Evolutionary conservation across 2,888 invertebrate species (phyloP), one percentile per base, ranked within the genome.

Genomic region (Pegoplata infirma): DNA sequence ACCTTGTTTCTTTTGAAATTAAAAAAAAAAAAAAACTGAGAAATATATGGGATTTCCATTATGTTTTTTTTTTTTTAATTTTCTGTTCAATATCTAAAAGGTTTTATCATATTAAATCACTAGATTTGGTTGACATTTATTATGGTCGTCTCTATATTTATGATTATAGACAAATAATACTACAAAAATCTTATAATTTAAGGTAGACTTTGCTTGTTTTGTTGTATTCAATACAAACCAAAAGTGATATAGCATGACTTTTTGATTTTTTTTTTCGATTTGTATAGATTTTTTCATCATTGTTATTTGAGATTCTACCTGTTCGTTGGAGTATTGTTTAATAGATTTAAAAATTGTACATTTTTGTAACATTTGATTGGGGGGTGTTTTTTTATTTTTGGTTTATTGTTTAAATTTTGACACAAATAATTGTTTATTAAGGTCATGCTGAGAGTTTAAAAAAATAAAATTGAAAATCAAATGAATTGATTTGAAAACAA

Each of bases 111-210:
- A 16, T 71, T 74, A 73, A 76, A 80, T 76, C 69, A 76, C 47
- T 51, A 28, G 71, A 79, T 74, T 61, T 67, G 19, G 36, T 46
- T 77, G 76, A 77, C 80, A 77, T 75, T 79, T 75, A 80, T 67
- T 77, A 47, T 61, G 32, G 36, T 23, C 46, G 25, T 51, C 68
- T 14, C 32, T 8, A 59, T 56, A 64, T 28, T 66, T 61, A 69
- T 66, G 44, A 44, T 0, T 40, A 21, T 32, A 17, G 46, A 47
- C 21, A 17, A 5, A 44, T 59, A 19, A 32, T 16, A 19, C 23
- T 14, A 55, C 12, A 63, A 72, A 6, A 32, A n/a, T 44, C 7
- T 49, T 53, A 4, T 47, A 3, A 40, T 14, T 44, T 44, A 63
- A 21, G 19, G 32, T 23, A n/a, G 7, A 36, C 8, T 25, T 72